Conservation (phyloP, 2,888 invertebrate genomes). For the Apodemia duryi region DNA sequence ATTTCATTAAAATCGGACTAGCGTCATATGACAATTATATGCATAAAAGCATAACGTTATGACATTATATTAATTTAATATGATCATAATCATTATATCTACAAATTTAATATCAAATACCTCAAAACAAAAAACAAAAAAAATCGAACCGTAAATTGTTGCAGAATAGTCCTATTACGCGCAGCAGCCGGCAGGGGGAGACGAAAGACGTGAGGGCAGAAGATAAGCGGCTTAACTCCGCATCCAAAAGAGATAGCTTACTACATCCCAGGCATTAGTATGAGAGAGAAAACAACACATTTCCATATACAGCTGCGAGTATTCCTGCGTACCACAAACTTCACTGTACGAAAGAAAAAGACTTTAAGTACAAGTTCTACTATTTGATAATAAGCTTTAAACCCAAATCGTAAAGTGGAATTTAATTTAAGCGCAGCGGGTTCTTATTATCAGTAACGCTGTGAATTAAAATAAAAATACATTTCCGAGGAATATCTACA, state of each 20-base stretch:
- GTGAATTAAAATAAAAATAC: constrained; percentile 71
- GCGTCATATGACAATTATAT: no score
- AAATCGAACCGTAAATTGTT: constrained; percentile 36
- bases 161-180: constrained; percentile 62
- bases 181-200: constrained; percentile 62
- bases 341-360: constrained; percentile 40
- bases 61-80: no score
- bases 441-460: constrained; percentile 42
- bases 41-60: no score
- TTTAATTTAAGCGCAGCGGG: constrained; percentile 32
- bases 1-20: no score
- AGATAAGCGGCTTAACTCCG: constrained; percentile 78
- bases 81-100: neutral
- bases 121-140: constrained; percentile 14
- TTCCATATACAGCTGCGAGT: constrained; percentile 69
- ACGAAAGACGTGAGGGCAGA: constrained; percentile 70
- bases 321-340: constrained; percentile 58
- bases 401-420: constrained; percentile 22
- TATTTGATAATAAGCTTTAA: constrained; percentile 35
- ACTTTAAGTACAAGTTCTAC: constrained; percentile 35
- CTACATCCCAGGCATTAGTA: constrained; percentile 31
- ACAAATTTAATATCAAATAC: no score
- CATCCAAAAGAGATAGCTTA: constrained; percentile 49
- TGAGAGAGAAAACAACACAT: constrained; percentile 49
- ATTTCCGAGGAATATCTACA: constrained; percentile 75